Evolutionary conservation across 1,140 invertebrate genomes (phyloP).

Genomic region (Hormaphis cornu): DNA sequence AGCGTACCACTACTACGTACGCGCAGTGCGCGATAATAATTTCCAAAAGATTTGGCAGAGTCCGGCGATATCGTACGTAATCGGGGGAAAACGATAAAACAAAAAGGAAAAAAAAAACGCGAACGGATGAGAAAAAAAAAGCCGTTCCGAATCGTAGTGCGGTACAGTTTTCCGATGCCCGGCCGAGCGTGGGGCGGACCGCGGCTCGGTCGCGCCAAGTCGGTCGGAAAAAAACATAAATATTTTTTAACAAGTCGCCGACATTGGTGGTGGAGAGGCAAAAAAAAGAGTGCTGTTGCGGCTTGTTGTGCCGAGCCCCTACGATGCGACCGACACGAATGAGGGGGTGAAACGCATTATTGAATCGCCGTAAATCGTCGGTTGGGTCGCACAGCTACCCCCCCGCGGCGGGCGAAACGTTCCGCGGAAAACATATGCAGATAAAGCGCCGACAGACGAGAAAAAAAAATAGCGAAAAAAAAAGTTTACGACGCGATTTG

Average conservation of each 20-base stretch:
- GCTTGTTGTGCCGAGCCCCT: constrained; percentile 17
- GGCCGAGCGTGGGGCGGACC: background rate
- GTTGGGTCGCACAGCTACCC: no score
- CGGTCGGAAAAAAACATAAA: constrained; percentile 31
- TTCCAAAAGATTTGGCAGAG: constrained; percentile 31
- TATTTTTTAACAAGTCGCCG: constrained; percentile 32
- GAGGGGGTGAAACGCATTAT: constrained; percentile 31
- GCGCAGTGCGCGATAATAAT: no score
- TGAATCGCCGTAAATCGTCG: constrained; percentile 26
- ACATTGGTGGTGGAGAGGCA: background rate
- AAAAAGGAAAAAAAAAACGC: background rate
- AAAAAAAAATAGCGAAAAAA: no score
- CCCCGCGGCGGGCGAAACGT: background rate
- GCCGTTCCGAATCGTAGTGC: no score
- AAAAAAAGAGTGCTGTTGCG: background rate
- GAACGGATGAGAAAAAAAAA: constrained; percentile 4
- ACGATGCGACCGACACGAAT: no score
- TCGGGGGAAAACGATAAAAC: constrained; percentile 11
- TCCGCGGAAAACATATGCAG: constrained; percentile 19
- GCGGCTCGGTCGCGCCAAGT: constrained; percentile 20
- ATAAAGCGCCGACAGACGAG: background rate
- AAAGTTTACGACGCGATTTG: constrained; percentile 7
- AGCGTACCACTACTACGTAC: no score
- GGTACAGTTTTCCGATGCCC: constrained; percentile 4
- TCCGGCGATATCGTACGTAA: constrained; percentile 22